Evolutionary conservation across 2,797 vertebrate genomes (phyloP), one percentile per base, ranked within the genome.

Genomic region (Myotis planiceps): DNA sequence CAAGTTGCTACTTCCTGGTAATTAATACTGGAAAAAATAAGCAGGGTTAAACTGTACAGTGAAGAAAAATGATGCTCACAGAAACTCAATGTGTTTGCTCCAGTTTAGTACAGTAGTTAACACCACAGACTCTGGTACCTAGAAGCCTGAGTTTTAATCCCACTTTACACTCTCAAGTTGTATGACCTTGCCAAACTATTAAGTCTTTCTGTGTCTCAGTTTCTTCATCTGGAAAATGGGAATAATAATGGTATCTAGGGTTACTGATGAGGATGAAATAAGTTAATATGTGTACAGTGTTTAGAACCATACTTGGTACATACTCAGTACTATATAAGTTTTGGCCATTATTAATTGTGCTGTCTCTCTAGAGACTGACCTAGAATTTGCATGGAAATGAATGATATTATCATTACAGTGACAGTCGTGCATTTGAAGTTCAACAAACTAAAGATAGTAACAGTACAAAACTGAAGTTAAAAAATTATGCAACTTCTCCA

Each of bases 21-120:
- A 85, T 82, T 66, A 80, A 45, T 7, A 87, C n/a, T 55, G 32
- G 49, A 96, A 95, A 94, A 15, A 87, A 83, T 32, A 92, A 95
- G 9, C 27, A 74, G 27, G 18, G 18, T 66, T 92, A 82, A 75
- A 82, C 15, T 85, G 12, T 25, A 66, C 8, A 76, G 34, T 49
- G 27, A 94, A 8, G 37, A 60, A 18, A 86, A 79, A 88, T 2
- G n/a, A 14, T 8, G 10, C 2, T 68, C 15, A 39, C 0, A 55
- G 39, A 68, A 88, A 81, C 39, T 9, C 12, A 88, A 15, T 55
- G 23, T 88, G 5, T 82, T 92, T 63, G 32, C 80, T 27, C 21
- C 9, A 68, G 27, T 34, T 86, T 72, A 87, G 9, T 21, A 45
- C 5, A 79, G 18, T 12, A 53, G 27, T 72, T 84, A 90, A 68